Evolutionary conservation across 2,888 invertebrate species (phyloP), one percentile per base, ranked within the genome.

Genomic region (Cataglyphis albicans): DNA sequence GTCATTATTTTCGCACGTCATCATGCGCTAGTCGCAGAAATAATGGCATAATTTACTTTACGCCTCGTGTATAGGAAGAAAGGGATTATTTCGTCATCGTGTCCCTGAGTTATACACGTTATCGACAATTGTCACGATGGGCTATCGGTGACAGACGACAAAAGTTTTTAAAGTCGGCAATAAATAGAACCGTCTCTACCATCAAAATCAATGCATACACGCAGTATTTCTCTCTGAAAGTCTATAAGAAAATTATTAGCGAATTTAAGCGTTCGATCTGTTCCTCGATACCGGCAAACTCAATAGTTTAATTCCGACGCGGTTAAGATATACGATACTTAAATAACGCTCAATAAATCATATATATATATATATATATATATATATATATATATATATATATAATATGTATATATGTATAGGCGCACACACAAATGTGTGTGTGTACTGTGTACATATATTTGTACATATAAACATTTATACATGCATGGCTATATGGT

Each of bases 211-310:
- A 80, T 80, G 78, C 18, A 80, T 80, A 72, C 12, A 70, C 41
- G 70, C 68, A 68, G 2, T n/a, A 41, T 44, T 72, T 21, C 15
- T 7, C 15, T 4, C n/a, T 6, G n/a, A 38, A 52, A 67, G 68
- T 70, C 78, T 59, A 80, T 80, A 80, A 80, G 78, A 80, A 80
- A 80, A 80, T 80, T 70, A 78, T 57, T 72, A 59, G 70, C 41
- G 18, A 70, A 72, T 72, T 78, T 18, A 57, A 70, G 18, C n/a
- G n/a, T 68, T 41, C 44, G 57, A 57, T 70, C 7, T 32, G 3
- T 25, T 52, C 32, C 29, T 59, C 25, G 44, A 70, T 59, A 70
- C 21, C 29, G 9, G 12, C 35, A 38, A 12, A 29, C 29, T 57
- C n/a, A 10, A 76, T 55, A 68, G 18, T 67, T 76, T 52, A 38